Evolutionary conservation across 2,797 vertebrate genomes (phyloP), one percentile per base, ranked within the genome.

Genomic region (Urocyon cinereoargenteus): DNA sequence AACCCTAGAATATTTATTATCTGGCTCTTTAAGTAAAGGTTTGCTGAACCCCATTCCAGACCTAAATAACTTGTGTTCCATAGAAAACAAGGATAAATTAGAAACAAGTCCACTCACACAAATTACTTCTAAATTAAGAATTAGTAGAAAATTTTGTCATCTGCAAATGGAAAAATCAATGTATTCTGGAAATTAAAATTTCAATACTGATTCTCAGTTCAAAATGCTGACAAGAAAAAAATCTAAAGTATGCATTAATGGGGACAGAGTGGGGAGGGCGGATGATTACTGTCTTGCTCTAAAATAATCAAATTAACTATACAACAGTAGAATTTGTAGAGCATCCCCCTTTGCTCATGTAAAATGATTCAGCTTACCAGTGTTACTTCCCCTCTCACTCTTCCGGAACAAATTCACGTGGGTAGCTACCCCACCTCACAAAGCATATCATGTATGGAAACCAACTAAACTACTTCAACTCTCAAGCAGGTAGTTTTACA

Each of bases 121-220:
- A 92, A 53, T 26, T 64, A 96, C 64, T 95, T 94, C 57, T 79
- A 70, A 93, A 95, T 79, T 61, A 83, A 88, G 51, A 94, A 51
- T 1, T 1, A 75, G 45, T 16, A 88, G 40, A 78, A 36, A 96
- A 94, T 45, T 40, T 75, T 61, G 6, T 88, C 79, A 84, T 75
- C 62, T 96, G 59, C 5, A 91, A 82, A 83, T 8, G 61, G 51
- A 96, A 82, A 92, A 78, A 55, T 31, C 24, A 86, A 34, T 26
- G 15, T 45, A 70, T 77, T 87, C 66, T 88, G n/a, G 59, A 90
- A 28, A 45, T 81, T 77, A 81, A 81, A 55, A 45, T 45, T 78
- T 77, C 31, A 96, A 31, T 61, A 85, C 28, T 77, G 64, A 28
- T 8, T 92, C 18, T 89, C 8, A 62, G 61, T 73, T 78, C 7